phyloP scores from a whole-genome alignment of 2,888 invertebrate genomes.

The Cosmopolites sordidus region DNA sequence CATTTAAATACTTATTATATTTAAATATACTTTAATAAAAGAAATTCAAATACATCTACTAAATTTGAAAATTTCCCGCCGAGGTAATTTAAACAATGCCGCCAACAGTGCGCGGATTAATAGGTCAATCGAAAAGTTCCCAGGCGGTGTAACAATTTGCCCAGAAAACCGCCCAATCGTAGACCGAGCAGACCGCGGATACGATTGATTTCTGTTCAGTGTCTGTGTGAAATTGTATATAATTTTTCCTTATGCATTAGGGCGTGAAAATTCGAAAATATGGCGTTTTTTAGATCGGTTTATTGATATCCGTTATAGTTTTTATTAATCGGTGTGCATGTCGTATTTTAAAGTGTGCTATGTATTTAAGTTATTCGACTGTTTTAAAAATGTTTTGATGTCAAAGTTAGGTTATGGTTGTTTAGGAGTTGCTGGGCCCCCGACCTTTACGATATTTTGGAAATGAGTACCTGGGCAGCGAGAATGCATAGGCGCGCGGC shows the following conservation, averaged over 20 bases:
- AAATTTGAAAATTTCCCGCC: slow-evolving; percentile 3
- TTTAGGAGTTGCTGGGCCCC: slow-evolving; percentile 18
- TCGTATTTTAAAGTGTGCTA: slow-evolving; percentile 24
- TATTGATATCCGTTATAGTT: slow-evolving; percentile 8
- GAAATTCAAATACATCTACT: too few species aligned
- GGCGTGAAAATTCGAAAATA: slow-evolving; percentile 24
- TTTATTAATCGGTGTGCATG: slow-evolving; percentile 18
- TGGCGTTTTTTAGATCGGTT: slow-evolving; percentile 12
- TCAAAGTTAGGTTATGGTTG: slow-evolving; percentile 42
- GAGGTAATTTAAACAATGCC: slow-evolving; percentile 14
- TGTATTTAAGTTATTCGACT: slow-evolving; percentile 19
- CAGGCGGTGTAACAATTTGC: slow-evolving; percentile 10
- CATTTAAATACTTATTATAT: too few species aligned
- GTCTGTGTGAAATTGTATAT: slow-evolving; percentile 16
- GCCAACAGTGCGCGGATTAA: slow-evolving; percentile 7
- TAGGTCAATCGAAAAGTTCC: slow-evolving; percentile 12
- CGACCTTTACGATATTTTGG: slow-evolving; percentile 28
- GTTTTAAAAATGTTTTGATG: slow-evolving; percentile 30
- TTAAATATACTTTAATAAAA: too few species aligned
- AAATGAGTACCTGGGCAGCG: slow-evolving; percentile 89
- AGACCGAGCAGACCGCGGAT: not conserved
- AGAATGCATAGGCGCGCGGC: slow-evolving; percentile 89
- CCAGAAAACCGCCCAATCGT: slow-evolving; percentile 15
- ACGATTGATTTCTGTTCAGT: slow-evolving; percentile 22
- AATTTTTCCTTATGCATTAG: slow-evolving; percentile 17